phyloP scores from a whole-genome alignment of 2,888 invertebrate species.

The Dione vanillae region DNA sequence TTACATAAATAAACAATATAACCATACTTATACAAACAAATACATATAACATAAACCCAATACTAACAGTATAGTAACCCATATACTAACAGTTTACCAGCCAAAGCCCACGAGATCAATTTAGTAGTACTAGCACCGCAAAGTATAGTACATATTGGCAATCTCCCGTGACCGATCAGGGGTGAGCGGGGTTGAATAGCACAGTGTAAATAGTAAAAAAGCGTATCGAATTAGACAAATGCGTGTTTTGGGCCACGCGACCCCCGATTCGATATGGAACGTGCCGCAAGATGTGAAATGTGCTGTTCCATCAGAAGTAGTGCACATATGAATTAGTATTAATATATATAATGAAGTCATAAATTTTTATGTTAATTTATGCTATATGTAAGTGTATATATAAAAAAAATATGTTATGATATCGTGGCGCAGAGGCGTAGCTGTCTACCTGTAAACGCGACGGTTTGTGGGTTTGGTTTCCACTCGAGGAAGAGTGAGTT shows the following conservation, averaged over 20 bases:
- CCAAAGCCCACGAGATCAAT: slow-evolving; percentile 60
- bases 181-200: slow-evolving; percentile 62
- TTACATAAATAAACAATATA: neutral
- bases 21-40: neutral
- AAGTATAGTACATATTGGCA: slow-evolving; percentile 76
- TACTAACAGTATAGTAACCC: slow-evolving; percentile 22
- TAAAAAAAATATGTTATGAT: no score
- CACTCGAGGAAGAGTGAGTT: no score
- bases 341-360: no score
- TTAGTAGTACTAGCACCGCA: slow-evolving; percentile 60
- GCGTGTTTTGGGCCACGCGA: slow-evolving; percentile 81
- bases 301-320: neutral
- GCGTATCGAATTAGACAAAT: slow-evolving; percentile 81
- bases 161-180: slow-evolving; percentile 78
- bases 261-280: slow-evolving; percentile 64
- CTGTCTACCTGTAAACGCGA: no score
- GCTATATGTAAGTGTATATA: no score
- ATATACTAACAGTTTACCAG: slow-evolving; percentile 25
- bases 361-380: no score
- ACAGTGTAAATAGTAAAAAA: slow-evolving; percentile 76
- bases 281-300: slow-evolving; percentile 48
- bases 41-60: neutral
- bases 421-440: no score
- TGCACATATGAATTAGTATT: no score
- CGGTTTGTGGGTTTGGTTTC: no score